Evolutionary conservation across 2,888 invertebrate species (phyloP).

Genomic region (Halocaridina rubra): DNA sequence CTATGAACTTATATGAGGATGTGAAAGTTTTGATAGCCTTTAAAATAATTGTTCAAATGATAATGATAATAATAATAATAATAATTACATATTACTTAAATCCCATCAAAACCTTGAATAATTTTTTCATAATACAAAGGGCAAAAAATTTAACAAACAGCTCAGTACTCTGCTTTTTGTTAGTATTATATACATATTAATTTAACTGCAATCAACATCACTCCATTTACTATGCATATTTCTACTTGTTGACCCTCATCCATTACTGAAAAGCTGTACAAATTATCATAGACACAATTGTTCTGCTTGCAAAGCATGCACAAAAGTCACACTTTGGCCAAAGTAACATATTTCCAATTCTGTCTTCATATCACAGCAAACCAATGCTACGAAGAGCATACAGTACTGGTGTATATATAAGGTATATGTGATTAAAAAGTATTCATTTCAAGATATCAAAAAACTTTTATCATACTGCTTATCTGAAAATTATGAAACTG

Average conservation of each 20-base stretch:
- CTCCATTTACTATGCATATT: not conserved
- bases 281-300: not conserved
- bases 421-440: too few relatives aligned
- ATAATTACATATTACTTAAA: too few relatives aligned
- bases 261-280: not conserved
- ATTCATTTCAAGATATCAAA: too few relatives aligned
- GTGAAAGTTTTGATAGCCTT: not conserved
- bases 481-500: not conserved
- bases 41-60: not conserved
- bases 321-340: too few relatives aligned
- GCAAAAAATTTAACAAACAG: not conserved
- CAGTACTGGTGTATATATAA: too few relatives aligned
- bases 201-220: not conserved
- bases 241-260: not conserved
- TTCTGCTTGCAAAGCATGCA: slow-evolving; percentile 19
- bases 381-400: too few relatives aligned
- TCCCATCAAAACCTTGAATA: slow-evolving; percentile 3
- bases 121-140: not conserved
- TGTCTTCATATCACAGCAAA: too few relatives aligned
- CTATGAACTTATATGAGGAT: not conserved
- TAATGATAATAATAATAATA: not conserved
- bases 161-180: not conserved
- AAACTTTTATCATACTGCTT: too few relatives aligned
- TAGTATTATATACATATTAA: not conserved
- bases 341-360: too few relatives aligned